Conservation (phyloP, 2,888 invertebrate genomes). For the Aporophyla nigra region DNA sequence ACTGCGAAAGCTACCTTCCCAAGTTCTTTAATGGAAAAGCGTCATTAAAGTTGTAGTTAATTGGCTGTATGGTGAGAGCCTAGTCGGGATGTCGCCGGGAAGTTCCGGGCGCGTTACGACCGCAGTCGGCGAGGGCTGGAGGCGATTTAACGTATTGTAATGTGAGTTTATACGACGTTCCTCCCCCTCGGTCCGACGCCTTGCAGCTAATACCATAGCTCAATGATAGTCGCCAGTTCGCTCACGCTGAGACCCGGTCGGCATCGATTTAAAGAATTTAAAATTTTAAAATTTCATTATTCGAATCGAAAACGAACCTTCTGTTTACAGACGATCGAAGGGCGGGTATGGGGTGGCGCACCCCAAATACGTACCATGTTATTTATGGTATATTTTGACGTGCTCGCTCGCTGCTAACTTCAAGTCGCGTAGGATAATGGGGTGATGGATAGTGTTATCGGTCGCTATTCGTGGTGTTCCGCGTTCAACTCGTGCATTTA, state of each 20-base stretch:
- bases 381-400: conserved; percentile 91
- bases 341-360: conserved; percentile 79
- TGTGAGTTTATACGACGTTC: conserved; percentile 78
- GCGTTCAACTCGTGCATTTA: conserved; percentile 82
- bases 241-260: conserved; percentile 70
- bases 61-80: conserved; percentile 80
- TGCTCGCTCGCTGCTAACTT: conserved; percentile 87
- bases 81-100: conserved; percentile 76
- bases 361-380: conserved; percentile 84
- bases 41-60: conserved; percentile 83
- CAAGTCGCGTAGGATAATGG: conserved; percentile 87
- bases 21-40: conserved; percentile 79
- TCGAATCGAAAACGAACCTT: conserved; percentile 73
- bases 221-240: conserved; percentile 75
- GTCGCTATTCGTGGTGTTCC: conserved; percentile 86
- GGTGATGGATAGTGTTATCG: conserved; percentile 91
- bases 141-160: conserved; percentile 86
- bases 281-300: conserved; percentile 71
- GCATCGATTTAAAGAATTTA: conserved; percentile 76
- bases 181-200: conserved; percentile 73
- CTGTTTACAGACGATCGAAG: conserved; percentile 80
- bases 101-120: conserved; percentile 75
- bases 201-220: conserved; percentile 72
- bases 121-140: conserved; percentile 80
- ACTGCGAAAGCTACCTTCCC: conserved; percentile 69